A percentile compares a stretch with the other conserved stretches of the same genome.
Conservation (phyloP, 1,140 invertebrate genomes). For the Drosophila lacertosa region DNA sequence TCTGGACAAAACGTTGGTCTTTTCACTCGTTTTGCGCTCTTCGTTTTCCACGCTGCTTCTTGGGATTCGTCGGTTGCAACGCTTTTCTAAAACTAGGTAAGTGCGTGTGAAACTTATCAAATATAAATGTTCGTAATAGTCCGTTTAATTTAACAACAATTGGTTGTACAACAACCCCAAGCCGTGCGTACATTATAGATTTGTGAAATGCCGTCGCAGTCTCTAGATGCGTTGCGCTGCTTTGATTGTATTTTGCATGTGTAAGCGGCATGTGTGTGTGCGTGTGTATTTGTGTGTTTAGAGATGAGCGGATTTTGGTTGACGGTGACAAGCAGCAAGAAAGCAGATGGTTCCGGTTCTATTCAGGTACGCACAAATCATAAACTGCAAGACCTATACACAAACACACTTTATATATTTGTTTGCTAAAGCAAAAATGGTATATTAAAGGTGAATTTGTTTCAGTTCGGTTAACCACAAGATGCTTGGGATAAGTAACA, state of each 20-base stretch:
- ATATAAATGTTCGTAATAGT: slow-evolving; percentile 4
- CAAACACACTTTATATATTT: neutral
- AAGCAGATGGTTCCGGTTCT: neutral
- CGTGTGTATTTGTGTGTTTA: slow-evolving; percentile 30
- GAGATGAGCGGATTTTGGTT: slow-evolving; percentile 31
- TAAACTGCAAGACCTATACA: neutral
- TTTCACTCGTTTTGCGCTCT: slow-evolving; percentile 77
- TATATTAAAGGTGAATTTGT: neutral
- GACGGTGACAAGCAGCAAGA: slow-evolving; percentile 1
- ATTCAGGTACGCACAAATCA: neutral
- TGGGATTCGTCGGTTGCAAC: slow-evolving; percentile 40
- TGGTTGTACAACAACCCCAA: slow-evolving; percentile 23
- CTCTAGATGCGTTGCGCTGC: slow-evolving; percentile 48
- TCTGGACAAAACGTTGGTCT: slow-evolving; percentile 51
- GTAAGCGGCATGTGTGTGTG: slow-evolving; percentile 46
- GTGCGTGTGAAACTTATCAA: slow-evolving; percentile 34
- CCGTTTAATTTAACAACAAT: slow-evolving; percentile 13
- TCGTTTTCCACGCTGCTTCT: slow-evolving; percentile 72
- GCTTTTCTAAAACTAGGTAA: slow-evolving; percentile 73
- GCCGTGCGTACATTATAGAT: slow-evolving; percentile 27
- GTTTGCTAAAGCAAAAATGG: neutral
- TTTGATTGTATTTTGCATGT: slow-evolving; percentile 56
- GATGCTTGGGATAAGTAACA: slow-evolving; percentile 40
- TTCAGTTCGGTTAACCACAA: slow-evolving; percentile 1
- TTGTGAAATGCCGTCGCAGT: slow-evolving; percentile 71